Conservation (phyloP, 2,113 vertebrate species). For the Acinonyx jubatus region DNA sequence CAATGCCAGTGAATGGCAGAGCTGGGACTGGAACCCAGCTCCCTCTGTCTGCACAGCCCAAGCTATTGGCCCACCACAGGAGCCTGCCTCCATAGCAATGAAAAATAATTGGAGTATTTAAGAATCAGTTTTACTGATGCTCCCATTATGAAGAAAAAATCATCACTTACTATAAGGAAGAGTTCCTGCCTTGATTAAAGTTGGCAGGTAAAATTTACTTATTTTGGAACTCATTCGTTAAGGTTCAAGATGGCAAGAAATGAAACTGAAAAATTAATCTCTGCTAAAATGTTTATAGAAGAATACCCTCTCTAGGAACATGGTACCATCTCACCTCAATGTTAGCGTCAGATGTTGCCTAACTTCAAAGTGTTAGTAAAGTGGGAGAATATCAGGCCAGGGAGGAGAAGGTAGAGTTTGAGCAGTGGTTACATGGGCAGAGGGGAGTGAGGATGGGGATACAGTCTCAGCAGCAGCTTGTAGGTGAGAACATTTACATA, state of each 20-base stretch:
- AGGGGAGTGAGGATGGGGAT: background rate
- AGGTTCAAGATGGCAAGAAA: slow-evolving; percentile 29
- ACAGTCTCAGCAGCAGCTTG: background rate
- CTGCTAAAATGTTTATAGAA: background rate
- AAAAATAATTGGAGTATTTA: background rate
- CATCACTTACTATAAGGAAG: background rate
- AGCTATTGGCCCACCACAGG: background rate
- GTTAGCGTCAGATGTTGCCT: background rate
- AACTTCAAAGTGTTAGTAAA: slow-evolving; percentile 24
- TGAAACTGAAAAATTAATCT: slow-evolving; percentile 43
- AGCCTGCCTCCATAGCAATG: background rate
- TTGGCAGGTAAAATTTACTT: slow-evolving; percentile 39
- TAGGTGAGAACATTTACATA: background rate
- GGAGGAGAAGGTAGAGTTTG: background rate
- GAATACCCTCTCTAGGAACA: background rate
- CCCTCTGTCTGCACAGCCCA: background rate
- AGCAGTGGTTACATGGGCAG: background rate
- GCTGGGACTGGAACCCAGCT: background rate
- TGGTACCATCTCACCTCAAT: background rate
- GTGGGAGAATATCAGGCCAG: background rate
- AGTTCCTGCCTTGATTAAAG: background rate
- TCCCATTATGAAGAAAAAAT: background rate
- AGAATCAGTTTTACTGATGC: background rate
- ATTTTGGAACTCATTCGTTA: slow-evolving; percentile 39
- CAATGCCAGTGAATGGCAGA: background rate